Conservation (phyloP, 2,113 vertebrate species). For the Blennius ocellaris region DNA sequence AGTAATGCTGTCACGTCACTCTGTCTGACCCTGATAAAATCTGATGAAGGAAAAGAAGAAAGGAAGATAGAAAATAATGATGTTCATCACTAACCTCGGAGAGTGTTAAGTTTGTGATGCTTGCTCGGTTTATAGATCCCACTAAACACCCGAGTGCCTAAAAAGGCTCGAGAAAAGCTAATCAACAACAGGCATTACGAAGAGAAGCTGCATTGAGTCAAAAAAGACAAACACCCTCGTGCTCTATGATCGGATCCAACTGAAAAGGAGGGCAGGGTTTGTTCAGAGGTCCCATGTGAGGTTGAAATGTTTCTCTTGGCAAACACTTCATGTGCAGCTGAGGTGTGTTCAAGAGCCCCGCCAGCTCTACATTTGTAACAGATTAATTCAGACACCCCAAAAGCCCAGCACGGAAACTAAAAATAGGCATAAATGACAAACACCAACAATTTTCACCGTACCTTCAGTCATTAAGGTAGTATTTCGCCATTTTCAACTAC, state of each 20-base stretch:
- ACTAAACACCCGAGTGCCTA: not conserved
- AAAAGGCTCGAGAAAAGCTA: not conserved
- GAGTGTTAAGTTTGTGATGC: not conserved
- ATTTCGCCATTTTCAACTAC: no score
- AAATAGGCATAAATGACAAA: not conserved
- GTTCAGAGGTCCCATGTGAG: constrained; percentile 19
- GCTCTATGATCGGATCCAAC: not conserved
- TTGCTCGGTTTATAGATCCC: not conserved
- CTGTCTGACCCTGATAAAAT: not conserved
- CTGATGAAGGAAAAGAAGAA: not conserved
- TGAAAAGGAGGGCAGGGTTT: constrained; percentile 2
- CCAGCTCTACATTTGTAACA: constrained; percentile 17
- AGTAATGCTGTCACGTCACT: no score
- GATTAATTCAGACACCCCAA: not conserved
- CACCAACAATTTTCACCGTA: not conserved
- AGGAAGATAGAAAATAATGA: not conserved
- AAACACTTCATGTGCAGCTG: constrained; percentile 8
- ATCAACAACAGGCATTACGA: not conserved
- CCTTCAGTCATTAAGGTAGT: not conserved
- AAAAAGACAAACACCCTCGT: no score
- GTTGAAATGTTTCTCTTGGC: constrained; percentile 27
- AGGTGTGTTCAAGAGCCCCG: constrained; percentile 21
- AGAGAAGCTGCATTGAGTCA: not conserved
- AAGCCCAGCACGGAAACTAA: not conserved
- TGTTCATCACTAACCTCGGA: not conserved